A percentile compares a stretch with the other conserved stretches of the same genome.
These are phyloP conservation scores for Psilanteris sp. DNA, from an alignment of 1,140 invertebrate genomes.

Conservation along the genomic window DNA sequence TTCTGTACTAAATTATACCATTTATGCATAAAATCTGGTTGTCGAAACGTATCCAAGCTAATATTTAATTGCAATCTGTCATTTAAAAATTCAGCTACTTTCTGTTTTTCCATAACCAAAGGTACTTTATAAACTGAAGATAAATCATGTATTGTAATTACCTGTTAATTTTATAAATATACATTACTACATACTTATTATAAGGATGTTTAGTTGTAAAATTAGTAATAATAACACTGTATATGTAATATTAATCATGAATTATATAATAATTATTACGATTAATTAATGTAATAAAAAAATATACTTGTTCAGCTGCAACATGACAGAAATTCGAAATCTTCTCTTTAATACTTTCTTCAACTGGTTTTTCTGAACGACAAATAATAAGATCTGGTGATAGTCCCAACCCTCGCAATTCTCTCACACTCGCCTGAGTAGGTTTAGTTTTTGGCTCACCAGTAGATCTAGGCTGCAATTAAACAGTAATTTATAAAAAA, in stretches of 20 bases:
- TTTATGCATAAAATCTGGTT: slow-evolving; percentile 89
- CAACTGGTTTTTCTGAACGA: slow-evolving; percentile 92
- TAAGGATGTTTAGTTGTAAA: too few relatives aligned
- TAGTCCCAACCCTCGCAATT: slow-evolving; percentile 93
- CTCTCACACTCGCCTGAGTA: slow-evolving; percentile 96
- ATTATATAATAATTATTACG: too few relatives aligned
- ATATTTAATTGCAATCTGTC: slow-evolving; percentile 91
- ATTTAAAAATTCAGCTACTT: slow-evolving; percentile 92
- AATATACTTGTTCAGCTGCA: slow-evolving; percentile 89
- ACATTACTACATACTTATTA: too few relatives aligned
- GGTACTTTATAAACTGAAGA: slow-evolving; percentile 97
- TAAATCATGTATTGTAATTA: slow-evolving; percentile 92
- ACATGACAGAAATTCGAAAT: slow-evolving; percentile 99
- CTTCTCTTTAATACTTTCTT: slow-evolving; percentile 91
- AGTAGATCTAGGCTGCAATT: slow-evolving; percentile 70
- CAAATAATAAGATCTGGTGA: slow-evolving; percentile 99
- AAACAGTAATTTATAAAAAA: too few relatives aligned
- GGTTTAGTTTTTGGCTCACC: slow-evolving; percentile 99
- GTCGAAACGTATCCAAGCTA: slow-evolving; percentile 77
- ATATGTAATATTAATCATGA: too few relatives aligned
- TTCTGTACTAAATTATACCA: slow-evolving; percentile 94
- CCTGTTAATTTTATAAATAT: too few relatives aligned
- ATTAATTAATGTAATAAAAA: too few relatives aligned
- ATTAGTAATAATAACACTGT: too few relatives aligned
- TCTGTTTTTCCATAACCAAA: slow-evolving; percentile 94